phyloP scores from a whole-genome alignment of 2,113 vertebrate genomes.

The Girardinichthys multiradiatus region DNA sequence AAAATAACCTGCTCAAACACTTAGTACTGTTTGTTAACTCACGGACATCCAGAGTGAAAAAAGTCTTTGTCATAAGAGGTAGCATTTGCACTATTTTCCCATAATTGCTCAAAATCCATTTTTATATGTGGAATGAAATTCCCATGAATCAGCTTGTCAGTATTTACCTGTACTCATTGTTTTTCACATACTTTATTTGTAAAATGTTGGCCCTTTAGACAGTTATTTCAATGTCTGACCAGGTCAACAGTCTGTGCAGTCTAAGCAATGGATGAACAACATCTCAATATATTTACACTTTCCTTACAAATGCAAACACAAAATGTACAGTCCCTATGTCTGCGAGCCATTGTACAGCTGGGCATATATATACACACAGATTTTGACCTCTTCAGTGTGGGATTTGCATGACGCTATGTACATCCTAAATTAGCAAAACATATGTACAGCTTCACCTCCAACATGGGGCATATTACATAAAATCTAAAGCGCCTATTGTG shows the following conservation, averaged over 20 bases:
- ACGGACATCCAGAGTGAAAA: no score
- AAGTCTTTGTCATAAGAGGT: no score
- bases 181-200: slow-evolving; percentile 60
- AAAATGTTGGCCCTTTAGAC: slow-evolving; percentile 71
- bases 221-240: slow-evolving; percentile 51
- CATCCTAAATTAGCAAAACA: slow-evolving; percentile 47
- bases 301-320: slow-evolving; percentile 55
- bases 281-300: slow-evolving; percentile 64
- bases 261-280: slow-evolving; percentile 57
- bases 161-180: neutral
- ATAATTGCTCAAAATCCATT: no score
- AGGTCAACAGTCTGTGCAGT: slow-evolving; percentile 70
- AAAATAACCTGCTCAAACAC: no score
- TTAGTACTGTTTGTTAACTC: no score
- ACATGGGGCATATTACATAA: slow-evolving; percentile 13
- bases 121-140: no score
- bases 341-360: slow-evolving; percentile 13
- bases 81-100: no score
- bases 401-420: slow-evolving; percentile 35
- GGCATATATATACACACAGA: slow-evolving; percentile 32
- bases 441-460: slow-evolving; percentile 57
- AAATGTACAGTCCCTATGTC: slow-evolving; percentile 54
- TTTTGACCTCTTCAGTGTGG: slow-evolving; percentile 12
- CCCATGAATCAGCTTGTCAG: neutral
- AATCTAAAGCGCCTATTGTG: slow-evolving; percentile 36